These are phyloP conservation scores for Leuctra nigra DNA, from an alignment of 2,888 invertebrate genomes.

Conservation along the genomic window DNA sequence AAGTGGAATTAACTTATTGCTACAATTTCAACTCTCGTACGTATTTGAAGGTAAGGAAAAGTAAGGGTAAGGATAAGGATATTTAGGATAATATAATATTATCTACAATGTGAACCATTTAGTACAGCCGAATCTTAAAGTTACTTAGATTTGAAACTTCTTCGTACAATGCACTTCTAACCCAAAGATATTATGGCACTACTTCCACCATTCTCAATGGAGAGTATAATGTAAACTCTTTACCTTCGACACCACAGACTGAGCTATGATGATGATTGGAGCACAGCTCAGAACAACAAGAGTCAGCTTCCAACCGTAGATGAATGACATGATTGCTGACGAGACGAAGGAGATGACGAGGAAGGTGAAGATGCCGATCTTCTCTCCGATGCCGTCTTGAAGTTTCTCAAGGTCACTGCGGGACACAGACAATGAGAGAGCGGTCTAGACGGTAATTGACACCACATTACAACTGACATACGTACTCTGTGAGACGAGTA, in stretches of 20 bases:
- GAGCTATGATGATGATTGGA: slow-evolving; percentile 39
- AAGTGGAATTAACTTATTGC: no score
- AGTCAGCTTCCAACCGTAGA: slow-evolving; percentile 44
- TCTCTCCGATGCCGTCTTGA: slow-evolving; percentile 45
- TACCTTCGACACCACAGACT: slow-evolving; percentile 39
- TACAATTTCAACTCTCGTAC: no score
- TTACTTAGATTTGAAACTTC: no score
- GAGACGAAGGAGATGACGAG: slow-evolving; percentile 38
- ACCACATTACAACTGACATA: no score
- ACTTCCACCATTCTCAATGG: no score
- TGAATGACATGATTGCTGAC: slow-evolving; percentile 40
- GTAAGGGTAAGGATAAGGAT: no score
- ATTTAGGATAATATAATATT: no score
- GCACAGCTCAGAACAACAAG: slow-evolving; percentile 42
- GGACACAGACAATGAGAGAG: background rate
- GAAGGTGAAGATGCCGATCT: slow-evolving; percentile 41
- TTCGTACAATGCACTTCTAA: no score
- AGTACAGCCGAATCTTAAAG: no score
- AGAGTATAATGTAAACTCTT: background rate
- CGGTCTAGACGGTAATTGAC: background rate
- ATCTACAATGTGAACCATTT: no score
- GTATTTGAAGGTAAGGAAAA: no score
- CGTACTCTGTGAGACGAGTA: slow-evolving; percentile 40
- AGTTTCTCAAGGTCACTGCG: slow-evolving; percentile 35
- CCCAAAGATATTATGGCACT: no score